phyloP scores from a whole-genome alignment of 2,888 invertebrate species.

The Apamea epomidion region DNA sequence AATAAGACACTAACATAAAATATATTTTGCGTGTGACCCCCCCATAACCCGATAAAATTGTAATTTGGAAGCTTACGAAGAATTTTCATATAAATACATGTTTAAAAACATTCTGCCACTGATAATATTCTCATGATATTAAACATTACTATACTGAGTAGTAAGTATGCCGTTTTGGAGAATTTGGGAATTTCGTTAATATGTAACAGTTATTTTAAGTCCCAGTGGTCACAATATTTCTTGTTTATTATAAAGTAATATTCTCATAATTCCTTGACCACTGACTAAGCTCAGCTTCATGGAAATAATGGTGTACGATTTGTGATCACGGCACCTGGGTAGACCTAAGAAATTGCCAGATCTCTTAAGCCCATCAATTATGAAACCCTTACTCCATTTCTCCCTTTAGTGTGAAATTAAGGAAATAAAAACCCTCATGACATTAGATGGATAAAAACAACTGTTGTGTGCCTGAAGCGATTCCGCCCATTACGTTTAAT shows the following conservation, averaged over 20 bases:
- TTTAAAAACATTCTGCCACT: neutral
- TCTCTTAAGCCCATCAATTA: neutral
- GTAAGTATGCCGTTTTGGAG: neutral
- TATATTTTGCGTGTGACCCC: neutral
- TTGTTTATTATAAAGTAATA: neutral
- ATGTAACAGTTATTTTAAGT: neutral
- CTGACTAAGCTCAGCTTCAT: neutral
- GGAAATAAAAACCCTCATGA: conserved; percentile 9
- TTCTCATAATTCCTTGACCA: neutral
- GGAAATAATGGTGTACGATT: neutral
- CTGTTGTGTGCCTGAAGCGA: conserved; percentile 24
- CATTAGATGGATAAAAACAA: conserved; percentile 19
- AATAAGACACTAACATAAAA: neutral
- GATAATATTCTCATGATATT: neutral
- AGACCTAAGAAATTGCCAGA: neutral
- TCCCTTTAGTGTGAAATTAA: neutral
- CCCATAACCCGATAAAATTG: neutral
- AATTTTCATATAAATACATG: neutral
- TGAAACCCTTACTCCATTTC: neutral
- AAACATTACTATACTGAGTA: neutral
- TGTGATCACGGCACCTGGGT: neutral
- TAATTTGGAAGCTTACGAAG: too few relatives aligned
- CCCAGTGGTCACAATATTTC: neutral
- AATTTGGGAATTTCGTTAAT: neutral
- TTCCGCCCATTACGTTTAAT: conserved; percentile 24